Evolutionary conservation across 2,888 invertebrate species (phyloP).

Genomic region (Drosophila nr. perissopoda): DNA sequence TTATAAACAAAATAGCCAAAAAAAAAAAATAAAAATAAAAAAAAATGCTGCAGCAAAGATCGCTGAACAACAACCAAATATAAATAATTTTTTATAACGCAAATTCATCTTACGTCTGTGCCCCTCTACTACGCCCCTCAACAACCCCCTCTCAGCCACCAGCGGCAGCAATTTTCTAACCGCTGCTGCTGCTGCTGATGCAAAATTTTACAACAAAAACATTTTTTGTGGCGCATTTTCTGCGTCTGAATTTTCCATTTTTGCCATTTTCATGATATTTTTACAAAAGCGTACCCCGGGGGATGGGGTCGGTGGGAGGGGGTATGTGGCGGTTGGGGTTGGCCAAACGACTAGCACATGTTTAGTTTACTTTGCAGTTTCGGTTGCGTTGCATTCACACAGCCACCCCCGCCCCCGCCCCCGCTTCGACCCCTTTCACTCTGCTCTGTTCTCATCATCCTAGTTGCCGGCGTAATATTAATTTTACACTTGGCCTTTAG

Average conservation of each 20-base stretch:
- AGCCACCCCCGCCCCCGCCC: conserved; percentile 9
- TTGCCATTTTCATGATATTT: conserved; percentile 77
- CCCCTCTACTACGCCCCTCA: neutral
- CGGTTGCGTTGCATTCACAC: conserved; percentile 73
- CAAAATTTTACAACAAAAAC: conserved; percentile 65
- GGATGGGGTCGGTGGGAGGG: neutral
- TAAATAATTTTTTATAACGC: conserved; percentile 71
- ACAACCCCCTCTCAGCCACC: neutral
- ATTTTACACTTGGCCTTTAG: conserved; percentile 84
- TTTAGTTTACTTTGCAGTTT: conserved; percentile 81
- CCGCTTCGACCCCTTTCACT: neutral
- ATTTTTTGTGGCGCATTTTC: conserved; percentile 77
- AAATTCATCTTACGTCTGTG: conserved; percentile 39
- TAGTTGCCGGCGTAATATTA: conserved; percentile 76
- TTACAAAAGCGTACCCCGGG: conserved; percentile 39
- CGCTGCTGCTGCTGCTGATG: conserved; percentile 19
- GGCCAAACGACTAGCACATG: conserved; percentile 81
- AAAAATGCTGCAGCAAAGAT: conserved; percentile 14
- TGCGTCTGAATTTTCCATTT: conserved; percentile 75
- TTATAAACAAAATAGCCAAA: conserved; percentile 22
- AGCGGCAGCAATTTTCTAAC: neutral
- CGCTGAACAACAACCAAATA: conserved; percentile 51
- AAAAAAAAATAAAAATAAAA: conserved; percentile 9
- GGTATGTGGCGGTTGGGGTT: conserved; percentile 6
- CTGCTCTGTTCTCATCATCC: conserved; percentile 13